These are phyloP conservation scores for Cacatua alba DNA, from an alignment of 2,113 vertebrate species.

Conservation along the genomic window DNA sequence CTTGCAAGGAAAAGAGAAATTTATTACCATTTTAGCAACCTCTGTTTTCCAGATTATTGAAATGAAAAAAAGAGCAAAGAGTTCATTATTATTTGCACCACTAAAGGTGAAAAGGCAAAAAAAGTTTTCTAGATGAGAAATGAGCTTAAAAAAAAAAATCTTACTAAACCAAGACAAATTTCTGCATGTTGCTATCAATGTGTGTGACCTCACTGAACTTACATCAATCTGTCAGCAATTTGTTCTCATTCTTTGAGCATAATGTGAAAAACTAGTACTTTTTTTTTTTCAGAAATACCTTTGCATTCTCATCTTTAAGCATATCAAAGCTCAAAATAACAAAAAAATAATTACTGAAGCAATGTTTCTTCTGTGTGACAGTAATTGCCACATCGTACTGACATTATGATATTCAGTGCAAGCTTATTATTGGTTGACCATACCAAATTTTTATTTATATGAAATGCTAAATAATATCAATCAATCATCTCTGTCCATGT, in stretches of 20 bases:
- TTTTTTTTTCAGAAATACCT: conserved; percentile 16
- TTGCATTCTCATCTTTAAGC: conserved; percentile 3
- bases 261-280: conserved; percentile 7
- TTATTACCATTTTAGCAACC: neutral
- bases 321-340: conserved; percentile 49
- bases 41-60: neutral
- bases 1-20: neutral
- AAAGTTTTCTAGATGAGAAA: conserved; percentile 29
- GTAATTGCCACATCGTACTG: conserved; percentile 39
- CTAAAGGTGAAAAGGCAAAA: neutral
- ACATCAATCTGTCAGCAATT: conserved; percentile 70
- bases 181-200: conserved; percentile 21
- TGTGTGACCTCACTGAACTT: conserved; percentile 61
- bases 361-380: conserved; percentile 19
- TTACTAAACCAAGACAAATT: conserved; percentile 46
- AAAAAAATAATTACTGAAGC: conserved; percentile 47
- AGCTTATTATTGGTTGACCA: conserved; percentile 55
- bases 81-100: neutral
- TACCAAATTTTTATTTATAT: conserved; percentile 22
- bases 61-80: neutral
- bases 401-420: conserved; percentile 23
- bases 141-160: conserved; percentile 24
- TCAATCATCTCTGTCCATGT: neutral
- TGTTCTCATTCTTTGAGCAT: conserved; percentile 43
- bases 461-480: neutral